A percentile compares a stretch with the other conserved stretches of the same genome.
phyloP scores from a whole-genome alignment of 2,888 invertebrate species.

The Drosophila borborema region DNA sequence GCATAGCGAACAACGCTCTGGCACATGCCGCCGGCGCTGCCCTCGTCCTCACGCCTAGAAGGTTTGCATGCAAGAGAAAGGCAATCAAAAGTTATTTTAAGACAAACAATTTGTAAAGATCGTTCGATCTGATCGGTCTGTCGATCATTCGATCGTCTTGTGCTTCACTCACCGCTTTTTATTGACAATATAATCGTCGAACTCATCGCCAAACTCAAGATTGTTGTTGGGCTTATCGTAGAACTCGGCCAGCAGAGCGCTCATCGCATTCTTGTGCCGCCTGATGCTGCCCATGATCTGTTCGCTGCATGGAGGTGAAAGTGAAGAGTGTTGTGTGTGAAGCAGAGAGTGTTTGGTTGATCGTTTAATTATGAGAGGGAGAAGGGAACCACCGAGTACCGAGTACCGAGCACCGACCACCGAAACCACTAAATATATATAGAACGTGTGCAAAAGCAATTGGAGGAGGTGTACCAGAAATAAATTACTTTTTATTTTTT shows the following conservation, averaged over 20 bases:
- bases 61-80: background rate
- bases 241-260: slow-evolving; percentile 90
- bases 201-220: slow-evolving; percentile 80
- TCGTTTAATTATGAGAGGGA: background rate
- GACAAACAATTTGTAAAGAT: background rate
- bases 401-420: slow-evolving; percentile 45
- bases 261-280: slow-evolving; percentile 89
- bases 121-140: background rate
- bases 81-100: background rate
- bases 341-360: slow-evolving; percentile 14
- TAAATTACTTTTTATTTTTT: slow-evolving; percentile 66
- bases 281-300: slow-evolving; percentile 89
- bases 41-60: slow-evolving; percentile 88
- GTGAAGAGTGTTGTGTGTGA: slow-evolving; percentile 23
- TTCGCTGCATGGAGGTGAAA: slow-evolving; percentile 85
- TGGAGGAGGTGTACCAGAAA: slow-evolving; percentile 39
- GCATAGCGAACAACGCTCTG: slow-evolving; percentile 92
- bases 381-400: slow-evolving; percentile 36
- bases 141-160: background rate
- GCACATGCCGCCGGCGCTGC: slow-evolving; percentile 90
- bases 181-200: slow-evolving; percentile 81
- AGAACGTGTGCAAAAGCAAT: slow-evolving; percentile 47
- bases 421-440: slow-evolving; percentile 54
- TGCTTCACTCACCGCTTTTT: slow-evolving; percentile 77
- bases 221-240: slow-evolving; percentile 86